Percentiles rank a stretch among this genome's conserved stretches.
Evolutionary conservation across 1,140 invertebrate genomes (phyloP).

Genomic region (Ylistrum balloti): DNA sequence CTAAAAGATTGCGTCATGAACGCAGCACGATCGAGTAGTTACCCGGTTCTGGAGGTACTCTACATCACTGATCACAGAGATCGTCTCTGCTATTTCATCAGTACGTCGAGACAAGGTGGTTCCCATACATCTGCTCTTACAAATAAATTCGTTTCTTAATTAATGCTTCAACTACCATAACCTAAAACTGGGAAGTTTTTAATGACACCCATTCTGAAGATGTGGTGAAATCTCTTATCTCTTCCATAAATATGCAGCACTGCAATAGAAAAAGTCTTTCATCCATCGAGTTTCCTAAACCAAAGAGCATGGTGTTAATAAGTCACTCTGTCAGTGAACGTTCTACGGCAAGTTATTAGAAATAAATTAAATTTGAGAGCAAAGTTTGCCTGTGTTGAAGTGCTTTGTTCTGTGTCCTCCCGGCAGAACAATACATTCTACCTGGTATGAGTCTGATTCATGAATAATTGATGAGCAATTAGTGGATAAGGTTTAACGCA

Average conservation of each 20-base stretch:
- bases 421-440: not conserved
- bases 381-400: not conserved
- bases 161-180: slow-evolving; percentile 5
- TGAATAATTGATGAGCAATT: slow-evolving; percentile 35
- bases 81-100: not conserved
- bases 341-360: not conserved
- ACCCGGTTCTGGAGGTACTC: not conserved
- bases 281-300: not conserved
- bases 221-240: not conserved
- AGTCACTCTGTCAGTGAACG: not conserved
- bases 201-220: not conserved
- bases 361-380: slow-evolving; percentile 5
- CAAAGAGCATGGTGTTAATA: not conserved
- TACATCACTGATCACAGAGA: not conserved
- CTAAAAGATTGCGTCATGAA: not conserved
- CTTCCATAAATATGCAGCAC: not conserved
- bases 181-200: not conserved
- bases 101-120: not conserved
- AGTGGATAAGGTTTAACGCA: slow-evolving; percentile 25
- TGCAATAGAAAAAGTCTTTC: not conserved
- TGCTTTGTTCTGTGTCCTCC: slow-evolving; percentile 7
- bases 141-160: not conserved
- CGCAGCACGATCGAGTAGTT: not conserved
- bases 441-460: slow-evolving; percentile 1
- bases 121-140: slow-evolving; percentile 32